Base-by-base conservation (phyloP, 2,888 invertebrate species). In the Melinopterus prodromus region DNA sequence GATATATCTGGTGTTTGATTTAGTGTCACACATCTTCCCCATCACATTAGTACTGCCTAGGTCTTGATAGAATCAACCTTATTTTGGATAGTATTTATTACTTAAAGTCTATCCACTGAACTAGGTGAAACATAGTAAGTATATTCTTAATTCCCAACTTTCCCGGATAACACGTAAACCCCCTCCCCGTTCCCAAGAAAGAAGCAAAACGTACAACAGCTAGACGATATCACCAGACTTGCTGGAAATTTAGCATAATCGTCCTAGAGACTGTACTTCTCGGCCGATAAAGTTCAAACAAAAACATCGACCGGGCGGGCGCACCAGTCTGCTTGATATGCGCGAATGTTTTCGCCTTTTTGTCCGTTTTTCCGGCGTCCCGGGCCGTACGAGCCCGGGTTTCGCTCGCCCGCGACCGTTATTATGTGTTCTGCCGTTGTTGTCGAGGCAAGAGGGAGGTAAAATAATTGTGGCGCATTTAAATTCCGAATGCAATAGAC, bases 401-500 rank as follows among this genome's bases (percentile, higher is more conserved):
- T 53, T 53, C 53, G 12, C 53, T 12, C 53, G 53, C 53, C 53
- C 5, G 53, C 53, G 5, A 53, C 53, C 53, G 53, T 53, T 53
- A 53, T 53, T 53, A 53, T 53, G 53, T 53, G 70, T 75, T 78
- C 16, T 70, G 15, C 37, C n/a, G 26, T 76, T 78, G 70, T 76
- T 75, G 70, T 15, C 75, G 72, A 70, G 79, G 72, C 75, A 75
- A 72, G 77, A 70, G 75, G 77, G 35, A 75, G 74, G 77, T 69
- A 79, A 76, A 77, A 79, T 81, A 81, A 81, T 81, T 81, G 81
- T 79, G 75, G 81, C 70, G 78, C 76, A 78, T 81, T 81, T 81
- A 81, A 81, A 81, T 81, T 81, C 81, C 76, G 79, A 79, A 77
- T 81, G 81, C 81, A 81, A 81, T 81, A 81, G 81, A 81, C 74